These are phyloP conservation scores for Phylloscopus whistleri DNA, from an alignment of 2,113 vertebrate species.

Conservation along the genomic window DNA sequence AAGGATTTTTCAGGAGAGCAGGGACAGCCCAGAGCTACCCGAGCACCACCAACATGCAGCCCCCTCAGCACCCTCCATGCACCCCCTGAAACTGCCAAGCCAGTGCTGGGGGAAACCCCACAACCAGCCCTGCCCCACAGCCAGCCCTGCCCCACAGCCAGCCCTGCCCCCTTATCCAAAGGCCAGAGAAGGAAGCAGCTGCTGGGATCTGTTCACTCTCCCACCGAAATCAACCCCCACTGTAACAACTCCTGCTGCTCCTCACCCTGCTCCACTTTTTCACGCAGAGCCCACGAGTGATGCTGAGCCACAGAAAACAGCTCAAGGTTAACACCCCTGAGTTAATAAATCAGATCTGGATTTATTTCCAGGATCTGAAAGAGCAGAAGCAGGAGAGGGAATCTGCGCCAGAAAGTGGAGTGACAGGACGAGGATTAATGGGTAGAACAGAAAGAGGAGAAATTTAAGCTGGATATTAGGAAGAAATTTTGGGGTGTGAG, in stretches of 20 bases:
- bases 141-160: not conserved
- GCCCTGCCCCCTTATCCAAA: not conserved
- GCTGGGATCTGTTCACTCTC: too few species aligned
- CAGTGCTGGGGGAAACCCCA: not conserved
- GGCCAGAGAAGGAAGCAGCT: not conserved
- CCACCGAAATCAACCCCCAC: not conserved
- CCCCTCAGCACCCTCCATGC: not conserved
- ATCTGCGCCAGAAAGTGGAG: not conserved
- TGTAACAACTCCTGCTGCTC: not conserved
- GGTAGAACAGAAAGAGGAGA: too few species aligned
- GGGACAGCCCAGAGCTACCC: not conserved
- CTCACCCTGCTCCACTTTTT: not conserved
- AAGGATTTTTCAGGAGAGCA: not conserved
- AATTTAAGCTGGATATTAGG: not conserved
- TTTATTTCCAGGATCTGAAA: not conserved
- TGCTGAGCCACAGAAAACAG: not conserved
- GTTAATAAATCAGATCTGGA: not conserved
- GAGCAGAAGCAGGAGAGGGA: not conserved
- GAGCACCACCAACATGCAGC: rapidly evolving
- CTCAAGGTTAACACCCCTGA: not conserved
- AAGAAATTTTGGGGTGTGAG: not conserved
- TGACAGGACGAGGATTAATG: not conserved
- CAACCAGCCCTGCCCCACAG: not conserved
- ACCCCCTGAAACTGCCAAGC: not conserved
- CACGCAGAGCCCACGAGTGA: not conserved